Evolutionary conservation across 2,113 vertebrate genomes (phyloP), one percentile per base, ranked within the genome.

Genomic region (Haemorhous mexicanus): DNA sequence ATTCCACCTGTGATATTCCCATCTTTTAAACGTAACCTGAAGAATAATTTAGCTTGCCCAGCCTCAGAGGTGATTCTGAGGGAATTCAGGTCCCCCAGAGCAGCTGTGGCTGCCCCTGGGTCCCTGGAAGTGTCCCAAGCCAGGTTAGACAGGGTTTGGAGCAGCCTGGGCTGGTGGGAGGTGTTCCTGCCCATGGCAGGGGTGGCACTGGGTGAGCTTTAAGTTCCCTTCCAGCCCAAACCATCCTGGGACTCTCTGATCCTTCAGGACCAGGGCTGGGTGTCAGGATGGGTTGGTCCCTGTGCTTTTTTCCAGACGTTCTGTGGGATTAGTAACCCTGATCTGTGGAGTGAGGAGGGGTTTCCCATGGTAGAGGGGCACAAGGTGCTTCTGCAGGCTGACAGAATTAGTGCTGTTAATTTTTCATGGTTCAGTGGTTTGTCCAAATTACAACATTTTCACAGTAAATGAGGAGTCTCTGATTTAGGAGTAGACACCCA

Each of bases 101-200:
- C 0, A 76, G 79, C 77, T 62, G 35, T 19, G 63, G 55, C 39
- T 89, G 62, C n/a, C n/a, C 53, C 24, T 68, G 53, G 3, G 53
- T 62, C 30, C 47, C 62, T 68, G 62, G 28, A 0, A 47, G 16
- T 53, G 30, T 0, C 41, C 55, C 13, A 55, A 18, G 24, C 9
- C 30, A 22, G 39, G 11, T 1, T 89, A 15, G 74, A 35, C 0
- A 0, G 49, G 58, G 66, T 2, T 72, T 7, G 78, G 78, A 62
- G 62, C 62, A 80, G 3, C 33, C 41, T 69, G 79, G 55, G 35
- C 6, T 6, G 1, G 62, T 55, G 55, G 63, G 0, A 70, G 18
- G 22, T 49, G 62, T 68, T 39, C 53, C 69, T 68, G 46, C 30
- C 33, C 33, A 14, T 52, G 53, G 78, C 62, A 13, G n/a, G 30